A percentile compares a stretch with the other conserved stretches of the same genome.
These are phyloP conservation scores for Carollia perspicillata DNA, from an alignment of 2,113 vertebrate species.

Conservation along the genomic window DNA sequence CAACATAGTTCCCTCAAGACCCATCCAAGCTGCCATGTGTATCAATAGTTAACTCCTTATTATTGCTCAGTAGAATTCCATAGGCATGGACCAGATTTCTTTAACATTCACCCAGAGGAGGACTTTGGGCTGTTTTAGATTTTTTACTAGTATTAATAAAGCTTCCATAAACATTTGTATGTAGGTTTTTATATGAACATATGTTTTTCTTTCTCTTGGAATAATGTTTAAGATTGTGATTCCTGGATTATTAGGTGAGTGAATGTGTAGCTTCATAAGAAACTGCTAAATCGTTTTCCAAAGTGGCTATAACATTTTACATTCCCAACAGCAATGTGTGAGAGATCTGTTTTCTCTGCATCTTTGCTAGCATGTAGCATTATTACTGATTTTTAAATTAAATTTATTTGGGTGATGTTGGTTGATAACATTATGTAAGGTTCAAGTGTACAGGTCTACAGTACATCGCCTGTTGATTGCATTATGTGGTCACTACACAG, in stretches of 20 bases:
- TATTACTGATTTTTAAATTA: background rate
- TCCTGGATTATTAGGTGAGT: background rate
- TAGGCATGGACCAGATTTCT: background rate
- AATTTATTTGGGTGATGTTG: background rate
- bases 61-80: background rate
- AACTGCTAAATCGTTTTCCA: background rate
- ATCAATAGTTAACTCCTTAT: background rate
- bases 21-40: background rate
- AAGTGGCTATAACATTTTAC: background rate
- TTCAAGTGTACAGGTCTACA: background rate
- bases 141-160: background rate
- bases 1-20: background rate
- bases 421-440: background rate
- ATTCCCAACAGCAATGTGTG: background rate
- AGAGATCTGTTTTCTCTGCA: background rate
- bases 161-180: background rate
- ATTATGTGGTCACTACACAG: background rate
- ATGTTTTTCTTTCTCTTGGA: slow-evolving; percentile 1
- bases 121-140: background rate
- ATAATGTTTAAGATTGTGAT: background rate
- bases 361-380: background rate
- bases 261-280: background rate
- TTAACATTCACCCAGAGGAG: background rate
- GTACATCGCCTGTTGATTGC: background rate
- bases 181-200: background rate